Evolutionary conservation across 2,113 vertebrate species (phyloP), one percentile per base, ranked within the genome.

Genomic region (Tonatia bakeri): DNA sequence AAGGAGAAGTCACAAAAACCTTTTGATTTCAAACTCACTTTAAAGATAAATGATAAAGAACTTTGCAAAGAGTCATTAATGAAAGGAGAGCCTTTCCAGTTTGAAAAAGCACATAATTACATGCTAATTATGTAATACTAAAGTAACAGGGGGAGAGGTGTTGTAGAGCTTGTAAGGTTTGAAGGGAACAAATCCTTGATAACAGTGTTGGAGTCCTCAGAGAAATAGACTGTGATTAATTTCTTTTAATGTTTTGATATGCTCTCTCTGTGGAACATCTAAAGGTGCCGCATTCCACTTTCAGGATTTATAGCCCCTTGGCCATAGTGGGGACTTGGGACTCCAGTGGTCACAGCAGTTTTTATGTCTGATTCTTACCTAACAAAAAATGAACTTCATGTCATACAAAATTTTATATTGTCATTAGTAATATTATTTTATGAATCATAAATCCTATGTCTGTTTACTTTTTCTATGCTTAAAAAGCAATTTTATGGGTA

Each of bases 41-140:
- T 95, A 83, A 81, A 97, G 81, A 95, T 92, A 98, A 97, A 96
- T 87, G 90, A 94, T 94, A 67, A 97, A 90, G 80, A 96, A 94
- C 22, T 87, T 40, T 95, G 80, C 40, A 96, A 43, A 88, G 22
- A 97, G 10, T 93, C 77, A 88, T 64, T 96, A 96, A 91, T 97
- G 97, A 96, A 94, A 97, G 77, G 97, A 75, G 87, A 95, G 56
- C 36, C 83, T 95, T 98, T 94, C 87, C 40, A 85, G 31, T 97
- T 80, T 97, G 47, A 96, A 96, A 97, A 82, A 98, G 72, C 45
- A 56, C 40, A 7, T 95, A 93, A 97, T 97, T 94, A 90, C 92
- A 47, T 73, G 61, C 94, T 98, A 96, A 90, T 98, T 81, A 91
- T 95, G 81, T 91, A 92, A 94, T 11, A 26, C 69, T 95, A 94